Evolutionary conservation across 2,797 vertebrate genomes (phyloP).

Genomic region (Mormyrus hasselquistii): DNA sequence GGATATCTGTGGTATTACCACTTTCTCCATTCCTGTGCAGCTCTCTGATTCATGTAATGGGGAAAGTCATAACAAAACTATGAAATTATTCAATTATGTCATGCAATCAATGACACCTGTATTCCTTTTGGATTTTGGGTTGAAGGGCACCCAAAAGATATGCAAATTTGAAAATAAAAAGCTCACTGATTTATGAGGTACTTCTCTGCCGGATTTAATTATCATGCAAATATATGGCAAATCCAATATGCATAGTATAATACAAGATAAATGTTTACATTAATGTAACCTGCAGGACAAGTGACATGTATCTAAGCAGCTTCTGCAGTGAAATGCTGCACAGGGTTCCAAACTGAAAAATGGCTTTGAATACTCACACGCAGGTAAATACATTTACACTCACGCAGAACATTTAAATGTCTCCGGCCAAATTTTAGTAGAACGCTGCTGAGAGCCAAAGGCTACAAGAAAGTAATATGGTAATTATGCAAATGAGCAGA

Average conservation of each 20-base stretch:
- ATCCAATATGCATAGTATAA: not conserved
- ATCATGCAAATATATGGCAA: not conserved
- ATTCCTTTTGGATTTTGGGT: not conserved
- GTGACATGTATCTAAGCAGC: not conserved
- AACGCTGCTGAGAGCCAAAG: not conserved
- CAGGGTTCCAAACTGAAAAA: not conserved
- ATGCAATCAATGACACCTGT: not conserved
- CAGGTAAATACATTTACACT: not conserved
- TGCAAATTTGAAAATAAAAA: not conserved
- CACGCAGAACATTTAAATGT: not conserved
- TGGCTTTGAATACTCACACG: not conserved
- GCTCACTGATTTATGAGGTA: not conserved
- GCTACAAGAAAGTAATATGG: not conserved
- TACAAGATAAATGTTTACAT: not conserved
- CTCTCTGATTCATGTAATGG: too few species aligned
- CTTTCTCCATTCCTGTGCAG: too few species aligned
- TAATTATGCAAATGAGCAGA: not conserved
- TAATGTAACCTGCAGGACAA: not conserved
- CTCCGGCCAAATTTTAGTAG: not conserved
- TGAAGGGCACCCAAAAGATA: not conserved
- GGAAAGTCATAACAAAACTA: not conserved
- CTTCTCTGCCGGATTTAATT: not conserved
- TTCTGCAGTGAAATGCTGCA: not conserved
- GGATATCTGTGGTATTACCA: too few species aligned
- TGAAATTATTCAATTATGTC: not conserved